phyloP scores from a whole-genome alignment of 2,113 vertebrate species.

The Tetrao urogallus region DNA sequence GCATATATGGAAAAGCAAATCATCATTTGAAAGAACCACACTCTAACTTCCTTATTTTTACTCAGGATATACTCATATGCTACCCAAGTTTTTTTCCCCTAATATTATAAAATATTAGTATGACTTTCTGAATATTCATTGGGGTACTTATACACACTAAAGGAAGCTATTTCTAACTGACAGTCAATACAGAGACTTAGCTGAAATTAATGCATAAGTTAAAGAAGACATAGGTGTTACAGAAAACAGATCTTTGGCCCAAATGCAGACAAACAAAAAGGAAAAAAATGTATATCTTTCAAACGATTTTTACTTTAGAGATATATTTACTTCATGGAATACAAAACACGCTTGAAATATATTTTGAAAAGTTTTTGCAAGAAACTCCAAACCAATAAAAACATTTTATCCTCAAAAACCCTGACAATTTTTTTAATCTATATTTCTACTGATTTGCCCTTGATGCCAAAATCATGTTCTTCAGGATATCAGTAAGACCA shows the following conservation, averaged over 20 bases:
- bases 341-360: slow-evolving; percentile 14
- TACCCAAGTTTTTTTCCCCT: neutral
- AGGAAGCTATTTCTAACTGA: slow-evolving; percentile 45
- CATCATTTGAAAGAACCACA: neutral
- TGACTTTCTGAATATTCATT: slow-evolving; percentile 14
- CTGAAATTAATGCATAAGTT: slow-evolving; percentile 59
- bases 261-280: neutral
- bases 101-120: slow-evolving; percentile 20
- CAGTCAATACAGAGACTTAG: slow-evolving; percentile 56
- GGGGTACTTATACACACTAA: neutral
- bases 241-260: slow-evolving; percentile 71
- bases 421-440: neutral
- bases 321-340: slow-evolving; percentile 37
- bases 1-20: neutral
- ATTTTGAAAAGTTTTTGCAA: neutral
- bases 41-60: neutral
- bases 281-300: slow-evolving; percentile 32
- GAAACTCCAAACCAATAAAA: neutral
- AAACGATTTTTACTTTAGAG: slow-evolving; percentile 63
- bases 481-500: neutral
- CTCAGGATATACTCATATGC: neutral
- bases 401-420: neutral
- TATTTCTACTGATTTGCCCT: neutral
- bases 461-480: neutral
- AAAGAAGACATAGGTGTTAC: slow-evolving; percentile 68